A percentile compares a stretch with the other conserved stretches of the same genome.
phyloP scores from a whole-genome alignment of 2,113 vertebrate genomes.

The Prunella himalayana region DNA sequence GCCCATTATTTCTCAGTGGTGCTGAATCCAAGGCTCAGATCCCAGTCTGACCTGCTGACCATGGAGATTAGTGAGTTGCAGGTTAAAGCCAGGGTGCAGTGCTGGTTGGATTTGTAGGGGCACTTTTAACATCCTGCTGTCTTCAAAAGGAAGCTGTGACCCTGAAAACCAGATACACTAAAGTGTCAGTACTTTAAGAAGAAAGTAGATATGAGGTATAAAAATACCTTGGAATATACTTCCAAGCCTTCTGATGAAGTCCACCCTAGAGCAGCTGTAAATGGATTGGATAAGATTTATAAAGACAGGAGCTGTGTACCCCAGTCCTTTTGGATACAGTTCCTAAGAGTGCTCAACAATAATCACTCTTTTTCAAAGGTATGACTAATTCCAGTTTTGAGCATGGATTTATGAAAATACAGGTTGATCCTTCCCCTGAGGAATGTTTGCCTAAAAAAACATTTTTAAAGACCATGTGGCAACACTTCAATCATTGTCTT shows the following conservation, averaged over 20 bases:
- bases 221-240: background rate
- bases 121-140: background rate
- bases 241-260: background rate
- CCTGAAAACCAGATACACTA: background rate
- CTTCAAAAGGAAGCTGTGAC: background rate
- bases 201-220: background rate
- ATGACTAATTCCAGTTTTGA: background rate
- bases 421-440: background rate
- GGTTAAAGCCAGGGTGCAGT: rapidly evolving
- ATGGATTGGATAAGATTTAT: background rate
- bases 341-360: background rate
- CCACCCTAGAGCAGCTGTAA: background rate
- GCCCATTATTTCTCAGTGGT: background rate
- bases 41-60: background rate
- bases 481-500: background rate
- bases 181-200: background rate
- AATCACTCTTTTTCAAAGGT: background rate
- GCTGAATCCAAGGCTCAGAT: background rate
- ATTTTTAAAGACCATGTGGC: background rate
- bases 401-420: background rate
- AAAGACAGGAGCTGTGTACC: background rate
- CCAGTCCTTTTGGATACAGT: background rate
- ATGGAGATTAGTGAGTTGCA: background rate
- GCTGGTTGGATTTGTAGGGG: background rate
- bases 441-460: background rate